Conservation (phyloP, 2,113 vertebrate genomes). For the Pavo muticus region DNA sequence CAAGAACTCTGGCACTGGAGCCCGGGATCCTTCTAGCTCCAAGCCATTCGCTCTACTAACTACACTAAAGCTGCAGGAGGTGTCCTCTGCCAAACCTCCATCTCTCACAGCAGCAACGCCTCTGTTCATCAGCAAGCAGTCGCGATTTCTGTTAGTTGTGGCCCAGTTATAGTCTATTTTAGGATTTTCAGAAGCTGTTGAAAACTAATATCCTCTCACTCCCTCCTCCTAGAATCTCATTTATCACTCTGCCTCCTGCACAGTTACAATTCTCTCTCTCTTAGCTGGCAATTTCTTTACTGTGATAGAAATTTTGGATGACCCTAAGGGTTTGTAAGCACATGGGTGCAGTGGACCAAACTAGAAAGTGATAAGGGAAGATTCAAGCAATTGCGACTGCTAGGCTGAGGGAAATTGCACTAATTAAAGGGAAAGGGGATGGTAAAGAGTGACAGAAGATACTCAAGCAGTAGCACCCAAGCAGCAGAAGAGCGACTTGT, state of each 20-base stretch:
- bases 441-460: not conserved
- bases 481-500: not conserved
- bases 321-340: not conserved
- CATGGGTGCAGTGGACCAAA: not conserved
- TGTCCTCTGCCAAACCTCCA: slow-evolving; percentile 36
- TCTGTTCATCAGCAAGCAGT: not conserved
- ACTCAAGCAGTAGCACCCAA: not conserved
- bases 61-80: not conserved
- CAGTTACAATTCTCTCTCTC: not conserved
- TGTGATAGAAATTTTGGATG: not conserved
- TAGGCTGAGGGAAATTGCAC: not conserved
- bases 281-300: slow-evolving; percentile 2
- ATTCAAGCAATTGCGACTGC: not conserved
- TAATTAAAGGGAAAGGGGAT: not conserved
- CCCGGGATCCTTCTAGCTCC: not conserved
- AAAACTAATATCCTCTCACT: slow-evolving; percentile 34
- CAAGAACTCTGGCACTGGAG: not conserved
- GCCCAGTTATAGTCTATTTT: slow-evolving; percentile 48
- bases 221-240: slow-evolving; percentile 9
- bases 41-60: not conserved
- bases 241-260: slow-evolving; percentile 37
- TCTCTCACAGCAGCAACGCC: not conserved
- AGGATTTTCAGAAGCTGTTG: slow-evolving; percentile 33
- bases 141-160: not conserved
- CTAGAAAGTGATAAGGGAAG: not conserved